A percentile compares a stretch with the other conserved stretches of the same genome.
Conservation (phyloP, 2,113 vertebrate genomes). For the Triplophysa tibetana region DNA sequence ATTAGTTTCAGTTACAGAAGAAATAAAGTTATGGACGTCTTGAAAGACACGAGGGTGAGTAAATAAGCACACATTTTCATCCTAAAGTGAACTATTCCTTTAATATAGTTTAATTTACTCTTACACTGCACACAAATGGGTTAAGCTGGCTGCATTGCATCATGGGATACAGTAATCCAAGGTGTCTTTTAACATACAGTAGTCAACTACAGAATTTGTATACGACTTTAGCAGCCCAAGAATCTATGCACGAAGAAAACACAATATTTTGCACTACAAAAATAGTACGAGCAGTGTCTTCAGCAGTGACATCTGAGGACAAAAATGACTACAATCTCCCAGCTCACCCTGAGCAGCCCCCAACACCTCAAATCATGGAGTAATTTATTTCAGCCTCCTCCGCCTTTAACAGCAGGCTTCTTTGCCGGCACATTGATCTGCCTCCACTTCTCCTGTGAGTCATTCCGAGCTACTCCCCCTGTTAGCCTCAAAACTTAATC, state of each 20-base stretch:
- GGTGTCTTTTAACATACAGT: too few relatives aligned
- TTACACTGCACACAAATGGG: too few relatives aligned
- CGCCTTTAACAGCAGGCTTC: conserved; percentile 55
- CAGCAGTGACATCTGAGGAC: conserved; percentile 42
- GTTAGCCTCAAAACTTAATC: conserved; percentile 66
- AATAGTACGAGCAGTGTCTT: background rate
- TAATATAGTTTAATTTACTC: too few relatives aligned
- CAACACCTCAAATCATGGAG: conserved; percentile 47
- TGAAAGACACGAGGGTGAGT: too few relatives aligned
- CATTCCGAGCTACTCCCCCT: conserved; percentile 24
- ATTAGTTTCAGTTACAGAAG: too few relatives aligned
- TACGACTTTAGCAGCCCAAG: background rate
- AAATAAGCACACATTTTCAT: too few relatives aligned
- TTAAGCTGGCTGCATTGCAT: too few relatives aligned
- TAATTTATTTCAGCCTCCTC: conserved; percentile 55
- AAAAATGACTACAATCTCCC: conserved; percentile 40
- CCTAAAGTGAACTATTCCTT: too few relatives aligned
- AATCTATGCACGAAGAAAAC: background rate
- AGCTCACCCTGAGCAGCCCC: conserved; percentile 25
- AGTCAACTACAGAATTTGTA: too few relatives aligned
- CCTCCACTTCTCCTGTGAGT: conserved; percentile 56
- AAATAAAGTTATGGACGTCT: too few relatives aligned
- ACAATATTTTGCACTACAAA: background rate
- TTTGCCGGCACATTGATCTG: conserved; percentile 56
- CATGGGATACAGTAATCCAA: too few relatives aligned